Evolutionary conservation across 2,797 vertebrate genomes (phyloP).

Genomic region (Hoplostethus atlanticus): DNA sequence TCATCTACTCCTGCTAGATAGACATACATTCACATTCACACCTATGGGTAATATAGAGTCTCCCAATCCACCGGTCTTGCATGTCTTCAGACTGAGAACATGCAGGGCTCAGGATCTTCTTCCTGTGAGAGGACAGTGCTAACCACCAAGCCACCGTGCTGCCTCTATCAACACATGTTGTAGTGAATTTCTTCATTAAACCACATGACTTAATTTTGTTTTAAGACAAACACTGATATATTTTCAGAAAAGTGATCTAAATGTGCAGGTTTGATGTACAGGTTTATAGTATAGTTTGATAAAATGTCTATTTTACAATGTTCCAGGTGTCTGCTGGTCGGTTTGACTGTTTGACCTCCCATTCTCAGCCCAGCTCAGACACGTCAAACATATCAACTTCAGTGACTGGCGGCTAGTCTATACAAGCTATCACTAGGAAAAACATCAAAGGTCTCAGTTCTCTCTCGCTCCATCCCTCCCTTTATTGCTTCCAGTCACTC

Average conservation of each 20-base stretch:
- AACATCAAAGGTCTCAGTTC: slow-evolving; percentile 66
- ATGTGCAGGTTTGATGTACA: not conserved
- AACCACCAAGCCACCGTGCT: no score
- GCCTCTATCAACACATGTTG: not conserved
- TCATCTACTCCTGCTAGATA: not conserved
- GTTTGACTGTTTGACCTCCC: slow-evolving; percentile 60
- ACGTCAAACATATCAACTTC: slow-evolving; percentile 64
- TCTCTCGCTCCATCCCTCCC: slow-evolving; percentile 59
- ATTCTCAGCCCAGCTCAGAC: slow-evolving; percentile 49
- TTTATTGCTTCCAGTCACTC: slow-evolving; percentile 57
- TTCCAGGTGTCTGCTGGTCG: slow-evolving; percentile 59
- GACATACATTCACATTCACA: no score
- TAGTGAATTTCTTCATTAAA: not conserved
- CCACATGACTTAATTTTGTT: not conserved
- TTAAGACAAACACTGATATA: not conserved
- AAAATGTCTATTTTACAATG: slow-evolving; percentile 34
- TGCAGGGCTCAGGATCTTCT: no score
- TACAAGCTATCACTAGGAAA: slow-evolving; percentile 35
- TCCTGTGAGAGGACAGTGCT: no score
- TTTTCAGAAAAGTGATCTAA: slow-evolving; percentile 7
- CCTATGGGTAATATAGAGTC: no score
- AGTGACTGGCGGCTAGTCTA: slow-evolving; percentile 11
- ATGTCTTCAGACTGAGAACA: no score
- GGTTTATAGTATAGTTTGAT: slow-evolving; percentile 16
- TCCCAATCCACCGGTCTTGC: no score